phyloP scores from a whole-genome alignment of 2,113 vertebrate species.

The Chroicocephalus ridibundus region DNA sequence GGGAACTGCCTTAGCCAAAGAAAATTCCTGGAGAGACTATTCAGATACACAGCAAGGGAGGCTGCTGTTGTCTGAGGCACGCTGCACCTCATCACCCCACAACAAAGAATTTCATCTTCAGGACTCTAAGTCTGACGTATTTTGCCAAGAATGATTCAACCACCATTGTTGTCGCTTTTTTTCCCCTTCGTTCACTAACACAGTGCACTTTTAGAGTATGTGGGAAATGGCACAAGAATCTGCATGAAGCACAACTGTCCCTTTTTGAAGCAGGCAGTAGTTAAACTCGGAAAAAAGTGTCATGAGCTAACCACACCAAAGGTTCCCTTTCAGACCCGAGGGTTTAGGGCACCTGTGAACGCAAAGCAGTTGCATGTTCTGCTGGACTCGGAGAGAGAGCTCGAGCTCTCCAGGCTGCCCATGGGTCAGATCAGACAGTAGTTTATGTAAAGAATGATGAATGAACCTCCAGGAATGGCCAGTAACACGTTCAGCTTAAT shows the following conservation, averaged over 20 bases:
- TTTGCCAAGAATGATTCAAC: neutral
- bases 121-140: neutral
- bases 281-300: neutral
- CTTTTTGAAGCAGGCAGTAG: neutral
- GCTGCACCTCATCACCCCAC: neutral
- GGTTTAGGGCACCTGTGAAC: neutral
- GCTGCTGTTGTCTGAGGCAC: neutral
- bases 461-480: neutral
- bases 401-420: neutral
- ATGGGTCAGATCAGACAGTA: neutral
- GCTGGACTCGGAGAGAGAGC: neutral
- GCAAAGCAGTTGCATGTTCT: neutral
- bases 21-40: neutral
- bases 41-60: neutral
- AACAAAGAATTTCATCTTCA: neutral
- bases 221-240: neutral
- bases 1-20: neutral
- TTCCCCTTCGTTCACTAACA: neutral
- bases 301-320: neutral
- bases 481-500: neutral
- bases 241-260: neutral
- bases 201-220: neutral
- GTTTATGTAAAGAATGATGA: neutral
- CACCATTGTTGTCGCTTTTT: accelerated
- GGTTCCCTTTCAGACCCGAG: neutral